Percentiles rank a stretch among this genome's conserved stretches.
Conservation (phyloP, 2,113 vertebrate genomes). For the Mormoops blainvillei region DNA sequence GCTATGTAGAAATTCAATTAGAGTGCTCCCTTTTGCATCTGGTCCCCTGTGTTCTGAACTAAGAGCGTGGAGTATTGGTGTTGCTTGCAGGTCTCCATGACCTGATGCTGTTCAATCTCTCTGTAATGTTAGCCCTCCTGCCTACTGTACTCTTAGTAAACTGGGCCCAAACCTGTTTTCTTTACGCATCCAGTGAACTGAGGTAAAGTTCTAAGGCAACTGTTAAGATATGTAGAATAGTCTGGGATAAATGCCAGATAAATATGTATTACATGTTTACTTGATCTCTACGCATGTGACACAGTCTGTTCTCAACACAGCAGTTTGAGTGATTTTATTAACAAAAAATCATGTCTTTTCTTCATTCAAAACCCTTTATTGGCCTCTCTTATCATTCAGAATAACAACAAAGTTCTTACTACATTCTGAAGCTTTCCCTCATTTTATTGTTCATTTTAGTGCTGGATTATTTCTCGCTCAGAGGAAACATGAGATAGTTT, state of each 20-base stretch:
- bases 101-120: not conserved
- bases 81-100: not conserved
- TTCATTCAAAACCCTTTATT: not conserved
- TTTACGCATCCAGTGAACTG: not conserved
- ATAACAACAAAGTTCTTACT: not conserved
- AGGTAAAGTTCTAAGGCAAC: not conserved
- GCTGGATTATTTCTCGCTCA: not conserved
- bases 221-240: not conserved
- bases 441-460: not conserved
- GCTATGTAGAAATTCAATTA: not conserved
- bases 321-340: not conserved
- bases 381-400: not conserved
- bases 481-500: not conserved
- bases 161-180: not conserved
- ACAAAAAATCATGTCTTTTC: not conserved
- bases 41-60: not conserved
- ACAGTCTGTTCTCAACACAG: not conserved
- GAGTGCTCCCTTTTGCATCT: not conserved
- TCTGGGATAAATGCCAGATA: not conserved
- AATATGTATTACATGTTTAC: not conserved
- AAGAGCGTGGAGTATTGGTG: not conserved
- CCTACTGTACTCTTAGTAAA: not conserved
- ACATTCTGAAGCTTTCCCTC: not conserved
- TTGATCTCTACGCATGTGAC: not conserved
- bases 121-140: not conserved